A percentile compares a stretch with the other conserved stretches of the same genome.
Evolutionary conservation across 2,797 vertebrate species (phyloP).

Genomic region (Liasis olivaceus): DNA sequence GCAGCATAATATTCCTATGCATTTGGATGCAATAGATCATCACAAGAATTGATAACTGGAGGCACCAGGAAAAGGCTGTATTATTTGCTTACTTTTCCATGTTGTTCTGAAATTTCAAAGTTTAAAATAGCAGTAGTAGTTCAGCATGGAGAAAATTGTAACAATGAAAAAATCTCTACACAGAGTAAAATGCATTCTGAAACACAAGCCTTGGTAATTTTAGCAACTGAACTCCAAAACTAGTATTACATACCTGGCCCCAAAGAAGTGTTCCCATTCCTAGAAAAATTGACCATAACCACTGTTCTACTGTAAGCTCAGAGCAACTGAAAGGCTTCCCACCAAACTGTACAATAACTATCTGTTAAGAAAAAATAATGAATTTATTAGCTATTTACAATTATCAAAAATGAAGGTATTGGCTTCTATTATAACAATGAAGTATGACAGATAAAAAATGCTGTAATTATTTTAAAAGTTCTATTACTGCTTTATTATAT

Average conservation of each 20-base stretch:
- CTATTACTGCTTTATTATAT: neutral
- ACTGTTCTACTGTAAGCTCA: constrained; percentile 80
- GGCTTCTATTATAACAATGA: constrained; percentile 77
- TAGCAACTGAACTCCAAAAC: neutral
- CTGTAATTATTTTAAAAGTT: neutral
- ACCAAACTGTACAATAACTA: constrained; percentile 83
- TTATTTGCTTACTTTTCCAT: neutral
- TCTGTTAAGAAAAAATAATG: constrained; percentile 70
- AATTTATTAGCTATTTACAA: neutral
- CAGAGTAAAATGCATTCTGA: constrained; percentile 1
- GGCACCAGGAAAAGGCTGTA: neutral
- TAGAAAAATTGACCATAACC: constrained; percentile 84
- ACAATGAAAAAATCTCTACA: neutral
- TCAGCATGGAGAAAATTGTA: neutral
- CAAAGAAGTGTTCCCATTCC: constrained; percentile 92
- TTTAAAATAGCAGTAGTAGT: neutral
- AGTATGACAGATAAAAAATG: neutral
- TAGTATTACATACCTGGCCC: constrained; percentile 88
- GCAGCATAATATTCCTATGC: neutral
- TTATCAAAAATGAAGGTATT: constrained; percentile 77
- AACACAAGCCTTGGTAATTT: constrained; percentile 28
- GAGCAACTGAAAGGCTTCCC: constrained; percentile 85
- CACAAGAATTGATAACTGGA: neutral
- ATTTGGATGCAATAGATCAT: neutral
- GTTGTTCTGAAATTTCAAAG: neutral